Base-by-base conservation (phyloP, 2,797 vertebrate genomes). In the Cephalopachus bancanus region DNA sequence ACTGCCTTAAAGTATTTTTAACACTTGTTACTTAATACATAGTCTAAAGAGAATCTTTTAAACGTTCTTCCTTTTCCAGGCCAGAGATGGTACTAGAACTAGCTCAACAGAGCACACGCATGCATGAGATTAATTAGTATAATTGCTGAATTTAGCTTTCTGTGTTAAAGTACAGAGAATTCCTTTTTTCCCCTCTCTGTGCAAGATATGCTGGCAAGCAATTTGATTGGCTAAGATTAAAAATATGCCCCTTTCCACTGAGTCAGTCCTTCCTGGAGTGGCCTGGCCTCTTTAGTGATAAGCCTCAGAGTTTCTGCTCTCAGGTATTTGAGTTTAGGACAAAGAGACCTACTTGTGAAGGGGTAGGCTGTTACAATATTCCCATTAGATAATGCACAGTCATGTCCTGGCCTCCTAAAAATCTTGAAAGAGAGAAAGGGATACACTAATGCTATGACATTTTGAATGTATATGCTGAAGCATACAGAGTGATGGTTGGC, bases 121-220 rank as follows among this genome's bases (percentile, higher is more conserved):
- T 94, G 7, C 9, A 1, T 76, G 28, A 51, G 28, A 60, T 94
- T 91, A 64, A 24, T 95, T 95, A 76, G 15, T 92, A 3, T 90
- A 88, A 92, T 71, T 95, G 87, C 30, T 85, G 60, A 69, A 59
- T 81, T 60, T 64, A 75, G 37, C 30, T 14, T 84, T 92, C 71
- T 64, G 22, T 96, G 71, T 89, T 81, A 65, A 86, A 44, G 17
- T 74, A 16, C 19, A 49, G n/a, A 85, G 30, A 81, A 80, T 74
- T 96, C 14, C n/a, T 72, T 90, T 92, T 16, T 89, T 76, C 83
- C 90, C 79, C 83, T 88, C 79, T 91, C 65, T 90, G 44, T 79
- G 49, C 20, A 60, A 60, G 51, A 75, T 74, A 53, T 22, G 30
- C 60, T 92, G 76, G 30, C 85, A 59, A 94, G 15, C 24, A 89